These are phyloP conservation scores for Drosophila fulvimacula DNA, from an alignment of 2,888 invertebrate genomes.

Conservation along the genomic window DNA sequence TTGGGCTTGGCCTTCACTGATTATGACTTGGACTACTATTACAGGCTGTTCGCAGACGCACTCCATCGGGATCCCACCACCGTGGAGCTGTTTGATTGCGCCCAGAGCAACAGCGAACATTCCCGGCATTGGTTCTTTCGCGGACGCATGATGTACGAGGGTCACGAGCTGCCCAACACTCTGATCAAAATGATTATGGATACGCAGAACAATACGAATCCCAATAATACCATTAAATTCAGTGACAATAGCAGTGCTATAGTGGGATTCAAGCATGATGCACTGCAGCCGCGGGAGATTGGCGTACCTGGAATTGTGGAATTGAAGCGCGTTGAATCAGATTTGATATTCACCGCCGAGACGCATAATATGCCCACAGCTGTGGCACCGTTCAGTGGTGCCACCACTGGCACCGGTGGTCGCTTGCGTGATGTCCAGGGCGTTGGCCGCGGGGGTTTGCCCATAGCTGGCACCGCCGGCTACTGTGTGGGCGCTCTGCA, in stretches of 20 bases:
- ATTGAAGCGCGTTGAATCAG: slow-evolving; percentile 88
- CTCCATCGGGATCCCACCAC: slow-evolving; percentile 97
- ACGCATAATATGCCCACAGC: slow-evolving; percentile 99
- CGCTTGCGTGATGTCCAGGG: slow-evolving; percentile 96
- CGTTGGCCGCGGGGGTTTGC: slow-evolving; percentile 96
- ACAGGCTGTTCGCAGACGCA: slow-evolving; percentile 92
- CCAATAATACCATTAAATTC: slow-evolving; percentile 98
- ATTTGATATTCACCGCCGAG: slow-evolving; percentile 98
- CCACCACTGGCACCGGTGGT: slow-evolving; percentile 98
- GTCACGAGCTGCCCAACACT: slow-evolving; percentile 90
- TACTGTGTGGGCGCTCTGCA: slow-evolving; percentile 97
- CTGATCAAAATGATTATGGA: slow-evolving; percentile 96
- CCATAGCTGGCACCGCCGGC: slow-evolving; percentile 97
- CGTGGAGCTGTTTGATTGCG: slow-evolving; percentile 98
- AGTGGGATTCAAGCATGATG: slow-evolving; percentile 90
- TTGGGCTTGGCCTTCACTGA: slow-evolving; percentile 96
- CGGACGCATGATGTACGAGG: slow-evolving; percentile 94
- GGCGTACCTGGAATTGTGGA: slow-evolving; percentile 88
- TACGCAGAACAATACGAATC: slow-evolving; percentile 93
- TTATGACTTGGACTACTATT: slow-evolving; percentile 96
- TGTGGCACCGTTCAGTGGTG: slow-evolving; percentile 98
- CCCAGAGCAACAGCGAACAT: slow-evolving; percentile 99
- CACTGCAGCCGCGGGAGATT: slow-evolving; percentile 88
- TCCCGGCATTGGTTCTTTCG: slow-evolving; percentile 99
- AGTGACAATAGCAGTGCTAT: slow-evolving; percentile 99